Evolutionary conservation across 2,888 invertebrate species (phyloP).

Genomic region (Rhagonycha fulva): DNA sequence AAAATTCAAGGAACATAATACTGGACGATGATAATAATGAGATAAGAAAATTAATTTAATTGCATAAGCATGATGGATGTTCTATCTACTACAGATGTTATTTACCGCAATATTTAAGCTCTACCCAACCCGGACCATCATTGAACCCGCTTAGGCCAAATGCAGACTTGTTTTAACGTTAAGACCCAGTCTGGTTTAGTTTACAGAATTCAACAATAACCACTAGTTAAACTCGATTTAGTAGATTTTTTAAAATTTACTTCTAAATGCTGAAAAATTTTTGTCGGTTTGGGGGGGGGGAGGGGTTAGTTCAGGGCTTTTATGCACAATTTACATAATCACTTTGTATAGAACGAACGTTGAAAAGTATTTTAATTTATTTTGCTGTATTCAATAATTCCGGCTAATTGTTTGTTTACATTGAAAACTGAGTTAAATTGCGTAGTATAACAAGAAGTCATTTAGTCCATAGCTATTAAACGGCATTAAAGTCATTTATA

Average conservation of each 20-base stretch:
- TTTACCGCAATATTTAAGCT: not conserved
- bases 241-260: not conserved
- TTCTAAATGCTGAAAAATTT: not conserved
- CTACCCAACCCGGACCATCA: not conserved
- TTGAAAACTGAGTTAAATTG: not conserved
- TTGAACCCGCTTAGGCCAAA: not conserved
- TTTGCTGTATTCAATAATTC: not conserved
- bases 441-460: not conserved
- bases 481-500: conserved; percentile 21
- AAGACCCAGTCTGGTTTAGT: not conserved
- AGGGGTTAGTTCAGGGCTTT: not conserved
- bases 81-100: not conserved
- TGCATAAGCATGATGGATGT: not conserved
- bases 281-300: too few species aligned
- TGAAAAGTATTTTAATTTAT: not conserved
- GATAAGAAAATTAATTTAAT: not conserved
- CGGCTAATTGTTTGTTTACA: not conserved
- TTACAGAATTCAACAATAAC: not conserved
- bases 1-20: not conserved
- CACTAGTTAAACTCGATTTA: not conserved
- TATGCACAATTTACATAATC: not conserved
- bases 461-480: conserved; percentile 12
- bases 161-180: not conserved
- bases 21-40: not conserved
- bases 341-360: not conserved